Percentiles rank a stretch among this genome's conserved stretches.
Evolutionary conservation across 2,797 vertebrate species (phyloP).

Genomic region (Triplophysa yarkandensis): DNA sequence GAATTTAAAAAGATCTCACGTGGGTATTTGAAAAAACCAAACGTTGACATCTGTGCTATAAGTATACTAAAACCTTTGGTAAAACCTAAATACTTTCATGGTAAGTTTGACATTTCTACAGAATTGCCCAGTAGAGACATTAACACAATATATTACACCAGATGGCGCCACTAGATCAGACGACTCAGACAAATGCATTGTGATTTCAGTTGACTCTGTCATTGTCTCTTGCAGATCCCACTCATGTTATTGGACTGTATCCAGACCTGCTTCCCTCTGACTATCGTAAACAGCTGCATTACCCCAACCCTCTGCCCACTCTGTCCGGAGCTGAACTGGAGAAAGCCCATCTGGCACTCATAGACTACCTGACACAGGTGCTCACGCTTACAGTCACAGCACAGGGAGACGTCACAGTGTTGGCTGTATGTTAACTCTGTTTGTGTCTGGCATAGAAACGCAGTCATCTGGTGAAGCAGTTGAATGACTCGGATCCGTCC

Average conservation of each 20-base stretch:
- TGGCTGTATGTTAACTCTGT: background rate
- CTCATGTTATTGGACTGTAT: slow-evolving; percentile 97
- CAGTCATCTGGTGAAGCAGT: slow-evolving; percentile 93
- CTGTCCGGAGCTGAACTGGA: slow-evolving; percentile 93
- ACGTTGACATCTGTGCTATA: no score
- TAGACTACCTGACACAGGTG: slow-evolving; percentile 97
- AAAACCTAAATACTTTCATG: no score
- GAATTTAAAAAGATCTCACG: no score
- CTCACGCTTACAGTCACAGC: background rate
- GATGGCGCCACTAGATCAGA: slow-evolving; percentile 2
- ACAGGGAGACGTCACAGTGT: background rate
- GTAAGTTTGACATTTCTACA: no score
- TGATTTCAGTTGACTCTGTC: slow-evolving; percentile 52
- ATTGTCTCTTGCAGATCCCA: slow-evolving; percentile 86
- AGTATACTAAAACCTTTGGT: no score
- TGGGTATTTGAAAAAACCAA: no score
- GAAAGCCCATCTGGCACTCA: slow-evolving; percentile 96
- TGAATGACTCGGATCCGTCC: slow-evolving; percentile 93
- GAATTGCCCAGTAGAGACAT: no score
- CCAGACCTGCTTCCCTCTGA: slow-evolving; percentile 94
- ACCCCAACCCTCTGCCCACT: slow-evolving; percentile 90
- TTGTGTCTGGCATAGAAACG: slow-evolving; percentile 81
- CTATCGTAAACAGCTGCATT: slow-evolving; percentile 97
- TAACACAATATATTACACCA: background rate
- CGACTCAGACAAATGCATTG: no score